These are phyloP conservation scores for Boloria selene DNA, from an alignment of 2,888 invertebrate species.

Conservation along the genomic window DNA sequence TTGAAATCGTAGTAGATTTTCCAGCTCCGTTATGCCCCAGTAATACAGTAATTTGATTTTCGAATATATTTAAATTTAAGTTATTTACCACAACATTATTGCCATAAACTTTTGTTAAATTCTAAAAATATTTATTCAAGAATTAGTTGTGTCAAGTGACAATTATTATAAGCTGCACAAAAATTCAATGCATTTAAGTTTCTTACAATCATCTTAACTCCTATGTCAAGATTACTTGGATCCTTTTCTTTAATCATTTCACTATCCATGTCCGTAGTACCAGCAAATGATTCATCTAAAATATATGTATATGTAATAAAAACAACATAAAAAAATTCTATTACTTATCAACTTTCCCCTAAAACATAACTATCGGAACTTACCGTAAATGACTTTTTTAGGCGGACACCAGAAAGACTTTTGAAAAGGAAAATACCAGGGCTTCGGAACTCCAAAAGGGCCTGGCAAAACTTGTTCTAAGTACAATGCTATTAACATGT, in stretches of 20 bases:
- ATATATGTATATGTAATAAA: conserved; percentile 27
- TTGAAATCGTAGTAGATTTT: conserved; percentile 96
- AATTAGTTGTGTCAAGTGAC: too few species aligned
- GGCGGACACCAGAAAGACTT: conserved; percentile 78
- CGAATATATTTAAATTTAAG: conserved; percentile 91
- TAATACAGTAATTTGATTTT: conserved; percentile 92
- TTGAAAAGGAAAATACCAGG: conserved; percentile 90
- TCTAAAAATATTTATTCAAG: conserved; percentile 54
- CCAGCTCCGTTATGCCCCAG: conserved; percentile 91
- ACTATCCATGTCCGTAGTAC: conserved; percentile 36
- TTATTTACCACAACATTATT: conserved; percentile 85
- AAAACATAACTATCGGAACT: conserved; percentile 2
- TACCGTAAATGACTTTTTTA: conserved; percentile 27
- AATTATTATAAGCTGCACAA: neutral
- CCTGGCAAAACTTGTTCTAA: conserved; percentile 94
- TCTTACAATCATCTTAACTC: conserved; percentile 75
- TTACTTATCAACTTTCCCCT: neutral
- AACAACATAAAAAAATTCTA: neutral
- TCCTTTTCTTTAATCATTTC: conserved; percentile 71
- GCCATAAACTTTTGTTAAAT: conserved; percentile 84
- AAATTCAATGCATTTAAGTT: conserved; percentile 1
- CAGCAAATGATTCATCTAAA: conserved; percentile 43
- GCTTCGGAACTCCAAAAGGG: conserved; percentile 90
- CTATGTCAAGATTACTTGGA: conserved; percentile 67
- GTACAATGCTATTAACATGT: conserved; percentile 90